These are phyloP conservation scores for Sus cebifrons DNA, from an alignment of 2,797 vertebrate genomes.

Conservation along the genomic window DNA sequence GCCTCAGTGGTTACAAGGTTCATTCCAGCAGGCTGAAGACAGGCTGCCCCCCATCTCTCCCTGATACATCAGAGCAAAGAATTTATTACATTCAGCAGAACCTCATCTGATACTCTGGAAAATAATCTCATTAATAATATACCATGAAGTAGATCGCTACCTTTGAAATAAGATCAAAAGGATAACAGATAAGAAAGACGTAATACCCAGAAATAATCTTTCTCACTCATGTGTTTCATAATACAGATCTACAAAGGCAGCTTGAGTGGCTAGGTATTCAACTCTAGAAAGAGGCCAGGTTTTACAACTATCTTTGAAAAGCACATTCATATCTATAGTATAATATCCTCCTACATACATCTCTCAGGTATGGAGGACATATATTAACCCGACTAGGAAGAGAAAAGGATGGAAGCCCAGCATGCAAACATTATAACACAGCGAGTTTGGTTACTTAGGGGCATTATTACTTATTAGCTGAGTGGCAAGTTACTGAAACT, in stretches of 20 bases:
- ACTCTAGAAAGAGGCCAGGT: neutral
- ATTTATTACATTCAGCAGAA: slow-evolving; percentile 6
- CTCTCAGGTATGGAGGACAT: neutral
- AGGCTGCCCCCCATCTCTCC: neutral
- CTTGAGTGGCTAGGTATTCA: neutral
- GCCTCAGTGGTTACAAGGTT: slow-evolving; percentile 12
- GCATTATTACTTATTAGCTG: neutral
- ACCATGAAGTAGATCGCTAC: slow-evolving; percentile 10
- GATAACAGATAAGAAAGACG: slow-evolving; percentile 50
- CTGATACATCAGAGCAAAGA: neutral
- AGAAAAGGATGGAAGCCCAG: neutral
- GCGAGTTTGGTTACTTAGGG: neutral
- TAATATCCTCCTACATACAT: slow-evolving; percentile 5
- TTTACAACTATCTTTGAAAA: slow-evolving; percentile 54
- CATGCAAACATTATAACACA: neutral
- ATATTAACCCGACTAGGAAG: slow-evolving; percentile 45
- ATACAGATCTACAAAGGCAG: neutral
- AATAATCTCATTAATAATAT: slow-evolving; percentile 68
- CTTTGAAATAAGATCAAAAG: slow-evolving; percentile 62
- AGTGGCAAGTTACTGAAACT: neutral
- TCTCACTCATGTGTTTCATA: slow-evolving; percentile 49
- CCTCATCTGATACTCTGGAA: neutral
- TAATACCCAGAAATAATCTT: slow-evolving; percentile 54
- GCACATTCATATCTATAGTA: slow-evolving; percentile 3
- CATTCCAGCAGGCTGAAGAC: neutral